Percentiles rank a stretch among this genome's conserved stretches.
phyloP scores from a whole-genome alignment of 2,113 vertebrate genomes.

The Tautogolabrus adspersus region DNA sequence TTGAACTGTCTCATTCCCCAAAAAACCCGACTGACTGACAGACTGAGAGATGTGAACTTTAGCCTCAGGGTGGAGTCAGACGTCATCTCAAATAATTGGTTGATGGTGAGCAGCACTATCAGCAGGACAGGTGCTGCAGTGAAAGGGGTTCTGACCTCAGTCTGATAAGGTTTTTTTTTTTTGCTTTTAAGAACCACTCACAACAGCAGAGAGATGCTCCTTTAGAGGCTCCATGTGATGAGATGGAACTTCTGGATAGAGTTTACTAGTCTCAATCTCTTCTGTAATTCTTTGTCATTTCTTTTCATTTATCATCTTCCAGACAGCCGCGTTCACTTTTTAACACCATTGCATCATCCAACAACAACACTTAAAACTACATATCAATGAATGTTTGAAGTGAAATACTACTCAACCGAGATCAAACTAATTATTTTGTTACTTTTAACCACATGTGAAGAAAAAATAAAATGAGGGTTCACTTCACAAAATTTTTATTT shows the following conservation, averaged over 20 bases:
- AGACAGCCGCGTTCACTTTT: background rate
- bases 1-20: slow-evolving; percentile 14
- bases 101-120: slow-evolving; percentile 1
- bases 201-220: background rate
- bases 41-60: slow-evolving; percentile 25
- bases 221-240: slow-evolving; percentile 2
- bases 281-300: slow-evolving; percentile 15
- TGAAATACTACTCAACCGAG: background rate
- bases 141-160: slow-evolving; percentile 21
- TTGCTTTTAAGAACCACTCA: slow-evolving; percentile 3
- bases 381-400: background rate
- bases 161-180: slow-evolving; percentile 13
- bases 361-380: background rate
- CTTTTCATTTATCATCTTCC: slow-evolving; percentile 20
- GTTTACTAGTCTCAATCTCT: background rate
- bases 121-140: slow-evolving; percentile 10
- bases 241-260: background rate
- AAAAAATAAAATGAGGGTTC: too few relatives aligned
- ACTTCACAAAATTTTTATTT: too few relatives aligned
- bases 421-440: background rate
- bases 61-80: slow-evolving; percentile 36
- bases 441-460: too few relatives aligned
- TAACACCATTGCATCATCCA: background rate
- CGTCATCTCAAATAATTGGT: slow-evolving; percentile 25
- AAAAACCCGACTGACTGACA: slow-evolving; percentile 3